Percentiles rank a stretch among this genome's conserved stretches.
Evolutionary conservation across 2,797 vertebrate genomes (phyloP).

Genomic region (Lemur catta): DNA sequence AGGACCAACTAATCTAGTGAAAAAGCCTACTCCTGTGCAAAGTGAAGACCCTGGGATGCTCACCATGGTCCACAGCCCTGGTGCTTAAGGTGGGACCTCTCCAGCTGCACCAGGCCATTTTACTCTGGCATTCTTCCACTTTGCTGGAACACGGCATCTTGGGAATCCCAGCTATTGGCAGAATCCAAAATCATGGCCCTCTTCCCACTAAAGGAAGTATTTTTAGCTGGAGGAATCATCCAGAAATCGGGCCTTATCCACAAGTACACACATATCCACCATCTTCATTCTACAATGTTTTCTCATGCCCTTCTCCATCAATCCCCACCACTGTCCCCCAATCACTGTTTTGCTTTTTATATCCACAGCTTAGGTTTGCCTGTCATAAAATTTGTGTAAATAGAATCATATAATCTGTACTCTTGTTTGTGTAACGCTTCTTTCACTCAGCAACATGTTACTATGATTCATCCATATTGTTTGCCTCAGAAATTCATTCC

Average conservation of each 20-base stretch:
- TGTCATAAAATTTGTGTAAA: neutral
- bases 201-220: neutral
- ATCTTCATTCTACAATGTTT: neutral
- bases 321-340: neutral
- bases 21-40: neutral
- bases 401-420: neutral
- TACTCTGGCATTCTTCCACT: neutral
- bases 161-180: neutral
- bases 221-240: neutral
- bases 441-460: neutral
- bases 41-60: neutral
- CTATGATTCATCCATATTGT: neutral
- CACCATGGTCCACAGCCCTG: neutral
- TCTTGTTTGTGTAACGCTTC: neutral
- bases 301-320: rapidly evolving
- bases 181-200: neutral
- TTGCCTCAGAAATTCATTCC: neutral
- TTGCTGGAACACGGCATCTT: neutral
- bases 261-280: neutral
- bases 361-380: neutral
- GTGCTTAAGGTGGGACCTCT: neutral
- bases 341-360: neutral
- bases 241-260: neutral
- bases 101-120: neutral
- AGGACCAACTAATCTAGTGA: neutral